Conservation (phyloP, 2,113 vertebrate species). For the Elephas maximus region DNA sequence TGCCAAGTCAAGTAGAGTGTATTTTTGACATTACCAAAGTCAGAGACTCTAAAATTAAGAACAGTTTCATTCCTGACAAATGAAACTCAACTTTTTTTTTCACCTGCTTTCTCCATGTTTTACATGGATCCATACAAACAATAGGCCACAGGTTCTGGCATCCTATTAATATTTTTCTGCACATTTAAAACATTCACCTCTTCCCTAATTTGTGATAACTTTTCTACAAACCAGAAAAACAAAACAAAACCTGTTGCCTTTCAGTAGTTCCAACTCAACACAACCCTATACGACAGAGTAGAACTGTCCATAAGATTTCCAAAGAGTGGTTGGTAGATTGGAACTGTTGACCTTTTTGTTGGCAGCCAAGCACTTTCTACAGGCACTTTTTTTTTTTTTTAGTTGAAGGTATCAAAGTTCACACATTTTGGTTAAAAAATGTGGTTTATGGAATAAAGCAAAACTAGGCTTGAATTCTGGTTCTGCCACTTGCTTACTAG, state of each 20-base stretch:
- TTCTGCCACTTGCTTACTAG: neutral
- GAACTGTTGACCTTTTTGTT: no score
- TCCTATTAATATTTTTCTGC: neutral
- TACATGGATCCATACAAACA: neutral
- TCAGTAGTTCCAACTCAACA: no score
- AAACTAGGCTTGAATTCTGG: neutral
- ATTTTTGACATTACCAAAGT: neutral
- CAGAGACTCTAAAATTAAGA: neutral
- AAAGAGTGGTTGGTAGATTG: no score
- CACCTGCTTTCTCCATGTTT: no score
- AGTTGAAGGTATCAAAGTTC: neutral
- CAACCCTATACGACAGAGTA: no score
- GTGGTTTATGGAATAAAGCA: neutral
- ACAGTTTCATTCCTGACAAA: neutral
- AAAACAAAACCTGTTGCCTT: no score
- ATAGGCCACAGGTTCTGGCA: accelerated
- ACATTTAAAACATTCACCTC: neutral
- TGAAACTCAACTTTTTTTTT: neutral
- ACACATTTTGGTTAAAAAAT: neutral
- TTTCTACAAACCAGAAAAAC: no score
- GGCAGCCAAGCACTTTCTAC: neutral
- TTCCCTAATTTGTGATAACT: neutral
- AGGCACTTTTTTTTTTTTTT: neutral
- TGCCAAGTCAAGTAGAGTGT: neutral
- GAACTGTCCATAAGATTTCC: no score